Percentiles rank a stretch among this genome's conserved stretches.
These are phyloP conservation scores for Ciconia maguari DNA, from an alignment of 2,113 vertebrate genomes.

Conservation along the genomic window DNA sequence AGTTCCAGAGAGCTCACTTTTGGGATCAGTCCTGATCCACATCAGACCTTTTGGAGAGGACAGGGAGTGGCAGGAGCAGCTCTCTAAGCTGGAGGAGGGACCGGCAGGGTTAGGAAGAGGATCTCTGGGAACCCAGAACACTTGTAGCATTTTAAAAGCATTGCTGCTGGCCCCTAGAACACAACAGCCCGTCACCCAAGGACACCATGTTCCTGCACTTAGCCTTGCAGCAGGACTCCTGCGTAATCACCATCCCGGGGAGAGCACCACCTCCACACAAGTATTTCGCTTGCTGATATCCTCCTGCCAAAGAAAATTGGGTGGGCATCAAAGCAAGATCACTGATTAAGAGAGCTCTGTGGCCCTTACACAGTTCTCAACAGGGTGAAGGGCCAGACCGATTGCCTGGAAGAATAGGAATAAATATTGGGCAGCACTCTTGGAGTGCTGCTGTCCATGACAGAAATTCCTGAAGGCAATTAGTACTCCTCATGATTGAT, in stretches of 20 bases:
- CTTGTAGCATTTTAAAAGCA: background rate
- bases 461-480: background rate
- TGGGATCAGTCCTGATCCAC: background rate
- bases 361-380: background rate
- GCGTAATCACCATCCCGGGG: constrained; percentile 74
- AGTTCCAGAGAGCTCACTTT: background rate
- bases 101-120: background rate
- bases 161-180: background rate
- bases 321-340: background rate
- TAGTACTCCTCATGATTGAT: background rate
- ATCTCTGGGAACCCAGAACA: background rate
- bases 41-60: background rate
- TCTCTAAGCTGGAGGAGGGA: background rate
- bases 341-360: background rate
- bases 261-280: constrained; percentile 76
- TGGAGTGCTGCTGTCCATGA: background rate
- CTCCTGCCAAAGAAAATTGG: constrained; percentile 68
- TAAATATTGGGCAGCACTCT: background rate
- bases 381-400: background rate
- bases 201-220: constrained; percentile 37
- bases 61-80: background rate
- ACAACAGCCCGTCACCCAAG: background rate
- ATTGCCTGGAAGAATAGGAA: background rate
- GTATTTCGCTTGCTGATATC: constrained; percentile 76
- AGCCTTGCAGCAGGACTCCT: constrained; percentile 83